Percentiles rank a stretch among this genome's conserved stretches.
phyloP scores from a whole-genome alignment of 1,140 invertebrate species.

The Caligus rogercresseyi region DNA sequence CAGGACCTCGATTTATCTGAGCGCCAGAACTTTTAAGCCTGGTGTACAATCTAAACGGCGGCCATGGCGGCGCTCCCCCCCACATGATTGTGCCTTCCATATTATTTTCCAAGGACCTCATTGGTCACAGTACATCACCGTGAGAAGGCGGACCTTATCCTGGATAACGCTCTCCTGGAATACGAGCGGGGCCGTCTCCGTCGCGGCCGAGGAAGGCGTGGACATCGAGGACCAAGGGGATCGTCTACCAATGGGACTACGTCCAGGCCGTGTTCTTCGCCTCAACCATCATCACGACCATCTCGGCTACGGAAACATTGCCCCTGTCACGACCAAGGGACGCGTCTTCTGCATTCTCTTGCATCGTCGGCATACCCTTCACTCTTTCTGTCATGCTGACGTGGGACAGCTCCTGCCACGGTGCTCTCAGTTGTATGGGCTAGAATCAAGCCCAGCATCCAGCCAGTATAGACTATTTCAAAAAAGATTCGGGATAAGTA shows the following conservation, averaged over 20 bases:
- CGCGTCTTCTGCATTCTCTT: constrained; percentile 78
- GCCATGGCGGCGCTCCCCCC: not conserved
- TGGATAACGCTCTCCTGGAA: constrained; percentile 2
- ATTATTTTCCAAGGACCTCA: not conserved
- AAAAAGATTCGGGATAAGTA: not conserved
- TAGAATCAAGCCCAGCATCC: not conserved
- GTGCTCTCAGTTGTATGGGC: constrained; percentile 26
- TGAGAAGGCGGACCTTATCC: not conserved
- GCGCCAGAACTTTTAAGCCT: constrained; percentile 13
- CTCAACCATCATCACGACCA: constrained; percentile 13
- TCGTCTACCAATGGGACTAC: constrained; percentile 4
- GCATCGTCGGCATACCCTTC: constrained; percentile 79
- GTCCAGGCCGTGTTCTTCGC: constrained; percentile 11
- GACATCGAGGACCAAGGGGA: constrained; percentile 1
- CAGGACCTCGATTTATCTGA: not conserved
- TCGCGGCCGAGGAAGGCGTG: not conserved
- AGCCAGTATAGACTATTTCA: not conserved
- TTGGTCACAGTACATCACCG: not conserved
- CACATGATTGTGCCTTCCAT: not conserved
- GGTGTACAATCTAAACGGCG: constrained; percentile 3
- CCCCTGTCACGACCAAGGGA: constrained; percentile 65
- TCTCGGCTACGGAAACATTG: constrained; percentile 79
- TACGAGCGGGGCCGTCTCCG: constrained; percentile 8
- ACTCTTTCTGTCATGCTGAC: constrained; percentile 77
- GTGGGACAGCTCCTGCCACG: constrained; percentile 67